These are phyloP conservation scores for Allygus modestus DNA, from an alignment of 2,888 invertebrate genomes.

Conservation along the genomic window DNA sequence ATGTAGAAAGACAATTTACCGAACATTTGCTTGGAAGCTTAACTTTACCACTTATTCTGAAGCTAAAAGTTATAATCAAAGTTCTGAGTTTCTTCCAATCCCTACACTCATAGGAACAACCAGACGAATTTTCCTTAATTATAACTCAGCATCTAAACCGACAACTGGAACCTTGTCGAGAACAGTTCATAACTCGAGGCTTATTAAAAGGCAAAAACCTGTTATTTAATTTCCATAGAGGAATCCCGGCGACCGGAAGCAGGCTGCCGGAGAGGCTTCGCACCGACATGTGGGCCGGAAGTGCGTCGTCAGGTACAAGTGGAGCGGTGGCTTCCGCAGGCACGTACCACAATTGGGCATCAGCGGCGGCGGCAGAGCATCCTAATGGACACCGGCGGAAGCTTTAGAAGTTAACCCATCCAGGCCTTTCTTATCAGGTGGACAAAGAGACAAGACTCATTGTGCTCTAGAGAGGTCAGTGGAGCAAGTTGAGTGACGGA, in stretches of 20 bases:
- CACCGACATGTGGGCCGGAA: conserved; percentile 31
- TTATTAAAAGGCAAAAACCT: neutral
- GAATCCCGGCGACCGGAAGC: conserved; percentile 30
- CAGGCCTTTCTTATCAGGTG: neutral
- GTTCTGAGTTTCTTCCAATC: no score
- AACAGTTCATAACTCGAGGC: neutral
- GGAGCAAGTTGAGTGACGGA: neutral
- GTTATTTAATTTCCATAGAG: conserved; percentile 14
- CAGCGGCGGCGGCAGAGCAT: neutral
- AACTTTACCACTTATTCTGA: no score
- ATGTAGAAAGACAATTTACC: no score
- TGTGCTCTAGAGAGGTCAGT: neutral
- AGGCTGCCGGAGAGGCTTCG: conserved; percentile 5
- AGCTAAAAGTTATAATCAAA: no score
- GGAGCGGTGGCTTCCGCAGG: conserved; percentile 30
- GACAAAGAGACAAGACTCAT: neutral
- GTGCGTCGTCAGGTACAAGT: conserved; percentile 38
- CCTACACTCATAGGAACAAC: no score
- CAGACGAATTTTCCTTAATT: no score
- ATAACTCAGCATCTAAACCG: no score
- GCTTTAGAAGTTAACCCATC: conserved; percentile 13
- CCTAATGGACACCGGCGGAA: neutral
- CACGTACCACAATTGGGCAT: conserved; percentile 42
- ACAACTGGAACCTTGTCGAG: neutral
- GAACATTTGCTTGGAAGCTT: no score